Conservation (phyloP, 2,888 invertebrate species). For the Idaea biselata region DNA sequence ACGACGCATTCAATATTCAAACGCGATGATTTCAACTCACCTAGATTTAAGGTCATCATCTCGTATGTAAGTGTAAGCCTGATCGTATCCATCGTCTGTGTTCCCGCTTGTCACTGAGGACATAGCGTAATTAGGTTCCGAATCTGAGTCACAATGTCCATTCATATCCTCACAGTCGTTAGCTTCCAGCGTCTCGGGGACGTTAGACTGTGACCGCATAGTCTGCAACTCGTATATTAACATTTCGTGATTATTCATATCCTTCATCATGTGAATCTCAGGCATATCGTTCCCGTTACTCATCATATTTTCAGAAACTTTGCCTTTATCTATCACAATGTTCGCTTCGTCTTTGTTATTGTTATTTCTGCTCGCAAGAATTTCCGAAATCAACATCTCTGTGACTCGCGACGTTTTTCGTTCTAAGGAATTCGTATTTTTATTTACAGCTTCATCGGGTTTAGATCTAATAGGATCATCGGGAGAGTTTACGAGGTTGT, state of each 20-base stretch:
- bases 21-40: constrained; percentile 39
- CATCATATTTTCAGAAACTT: constrained; percentile 47
- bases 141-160: constrained; percentile 65
- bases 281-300: constrained; percentile 54
- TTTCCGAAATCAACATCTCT: constrained; percentile 77
- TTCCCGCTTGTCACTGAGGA: constrained; percentile 64
- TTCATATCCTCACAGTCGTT: constrained; percentile 48
- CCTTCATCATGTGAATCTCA: constrained; percentile 63
- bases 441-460: constrained; percentile 51
- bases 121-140: constrained; percentile 65
- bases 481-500: constrained; percentile 35
- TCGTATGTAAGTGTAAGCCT: constrained; percentile 70
- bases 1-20: constrained; percentile 19
- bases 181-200: constrained; percentile 51
- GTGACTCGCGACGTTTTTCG: constrained; percentile 74
- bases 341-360: constrained; percentile 70
- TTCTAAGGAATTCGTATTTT: constrained; percentile 68
- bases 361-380: constrained; percentile 73
- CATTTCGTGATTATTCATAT: constrained; percentile 84
- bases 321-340: constrained; percentile 74
- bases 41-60: constrained; percentile 76
- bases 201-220: constrained; percentile 80
- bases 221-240: constrained; percentile 85
- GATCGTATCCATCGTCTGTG: constrained; percentile 63
- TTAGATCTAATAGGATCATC: constrained; percentile 40